Evolutionary conservation across 1,140 invertebrate genomes (phyloP).

Genomic region (Listronotus bonariensis): DNA sequence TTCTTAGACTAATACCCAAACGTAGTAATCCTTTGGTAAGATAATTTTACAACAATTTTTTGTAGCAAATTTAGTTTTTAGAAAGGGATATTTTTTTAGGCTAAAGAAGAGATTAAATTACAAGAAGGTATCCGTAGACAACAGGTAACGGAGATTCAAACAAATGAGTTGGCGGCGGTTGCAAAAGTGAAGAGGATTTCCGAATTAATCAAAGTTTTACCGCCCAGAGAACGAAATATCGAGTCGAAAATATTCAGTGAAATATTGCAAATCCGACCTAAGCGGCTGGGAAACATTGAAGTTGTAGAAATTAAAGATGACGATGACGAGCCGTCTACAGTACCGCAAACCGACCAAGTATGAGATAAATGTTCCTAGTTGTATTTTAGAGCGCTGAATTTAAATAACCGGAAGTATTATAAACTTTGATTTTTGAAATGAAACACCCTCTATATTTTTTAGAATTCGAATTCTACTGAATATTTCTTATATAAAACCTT

Average conservation of each 20-base stretch:
- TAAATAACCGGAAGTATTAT: no score
- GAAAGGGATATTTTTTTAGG: slow-evolving; percentile 23
- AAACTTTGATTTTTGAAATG: no score
- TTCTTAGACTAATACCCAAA: no score
- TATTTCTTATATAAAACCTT: no score
- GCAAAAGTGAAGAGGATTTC: slow-evolving; percentile 17
- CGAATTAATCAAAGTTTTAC: slow-evolving; percentile 15
- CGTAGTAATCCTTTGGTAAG: no score
- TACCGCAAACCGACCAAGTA: no score
- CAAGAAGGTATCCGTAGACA: slow-evolving; percentile 8
- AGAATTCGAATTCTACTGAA: no score
- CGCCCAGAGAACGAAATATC: slow-evolving; percentile 18
- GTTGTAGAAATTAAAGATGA: slow-evolving; percentile 27
- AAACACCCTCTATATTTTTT: no score
- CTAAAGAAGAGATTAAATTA: slow-evolving; percentile 9
- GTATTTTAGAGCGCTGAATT: no score
- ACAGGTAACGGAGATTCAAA: background rate
- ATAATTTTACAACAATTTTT: no score
- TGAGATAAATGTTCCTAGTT: no score
- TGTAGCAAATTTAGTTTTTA: no score
- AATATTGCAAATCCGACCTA: slow-evolving; percentile 28
- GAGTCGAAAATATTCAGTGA: slow-evolving; percentile 29
- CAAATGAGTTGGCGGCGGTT: background rate
- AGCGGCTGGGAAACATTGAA: slow-evolving; percentile 2
- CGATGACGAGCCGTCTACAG: slow-evolving; percentile 26